A percentile compares a stretch with the other conserved stretches of the same genome.
Evolutionary conservation across 2,888 invertebrate genomes (phyloP).

Genomic region (Ophion ellenae): DNA sequence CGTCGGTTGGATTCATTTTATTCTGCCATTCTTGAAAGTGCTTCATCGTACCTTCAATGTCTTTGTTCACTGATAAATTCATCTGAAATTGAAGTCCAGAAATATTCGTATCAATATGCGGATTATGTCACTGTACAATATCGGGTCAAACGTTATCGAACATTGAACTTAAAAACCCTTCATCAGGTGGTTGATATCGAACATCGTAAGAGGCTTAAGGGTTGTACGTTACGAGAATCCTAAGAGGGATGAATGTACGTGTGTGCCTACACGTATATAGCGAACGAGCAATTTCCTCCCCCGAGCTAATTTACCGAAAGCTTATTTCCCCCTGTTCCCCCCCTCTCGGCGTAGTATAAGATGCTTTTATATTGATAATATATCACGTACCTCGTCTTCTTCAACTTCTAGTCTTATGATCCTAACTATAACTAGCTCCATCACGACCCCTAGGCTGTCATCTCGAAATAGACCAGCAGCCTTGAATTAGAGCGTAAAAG

Average conservation of each 20-base stretch:
- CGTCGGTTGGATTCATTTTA: slow-evolving; percentile 84
- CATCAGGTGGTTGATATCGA: slow-evolving; percentile 49
- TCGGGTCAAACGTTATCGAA: slow-evolving; percentile 19
- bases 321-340: slow-evolving; percentile 3
- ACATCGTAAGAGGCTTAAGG: slow-evolving; percentile 51
- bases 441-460: slow-evolving; percentile 84
- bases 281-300: slow-evolving; percentile 48
- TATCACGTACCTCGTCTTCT: slow-evolving; percentile 81
- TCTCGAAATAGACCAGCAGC: slow-evolving; percentile 80
- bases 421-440: slow-evolving; percentile 85
- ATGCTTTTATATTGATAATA: slow-evolving; percentile 55
- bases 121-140: slow-evolving; percentile 9
- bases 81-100: slow-evolving; percentile 71
- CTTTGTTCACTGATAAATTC: slow-evolving; percentile 82
- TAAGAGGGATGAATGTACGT: slow-evolving; percentile 12
- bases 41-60: slow-evolving; percentile 84
- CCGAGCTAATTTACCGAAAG: slow-evolving; percentile 52
- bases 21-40: slow-evolving; percentile 86
- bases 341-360: neutral
- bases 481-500: slow-evolving; percentile 66
- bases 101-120: slow-evolving; percentile 6
- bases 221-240: slow-evolving; percentile 46
- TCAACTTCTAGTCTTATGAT: slow-evolving; percentile 84
- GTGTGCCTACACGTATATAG: slow-evolving; percentile 5
- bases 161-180: slow-evolving; percentile 27